These are phyloP conservation scores for Mormyrus iriodes DNA, from an alignment of 2,113 vertebrate species.

Conservation along the genomic window DNA sequence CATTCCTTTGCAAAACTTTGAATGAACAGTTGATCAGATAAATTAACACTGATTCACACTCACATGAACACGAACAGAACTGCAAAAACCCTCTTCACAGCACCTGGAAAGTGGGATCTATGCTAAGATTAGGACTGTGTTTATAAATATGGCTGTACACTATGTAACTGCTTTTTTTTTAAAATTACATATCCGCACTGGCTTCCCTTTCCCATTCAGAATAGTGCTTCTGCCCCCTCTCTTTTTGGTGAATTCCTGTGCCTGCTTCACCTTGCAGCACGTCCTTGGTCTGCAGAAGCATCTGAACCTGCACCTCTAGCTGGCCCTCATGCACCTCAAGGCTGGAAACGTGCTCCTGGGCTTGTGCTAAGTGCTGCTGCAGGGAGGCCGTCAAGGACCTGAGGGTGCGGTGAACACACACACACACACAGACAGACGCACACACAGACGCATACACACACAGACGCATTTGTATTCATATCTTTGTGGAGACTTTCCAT, in stretches of 20 bases:
- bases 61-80: not conserved
- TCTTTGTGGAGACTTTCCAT: too few species aligned
- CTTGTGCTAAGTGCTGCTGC: slow-evolving; percentile 63
- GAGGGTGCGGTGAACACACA: not conserved
- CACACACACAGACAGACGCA: too few species aligned
- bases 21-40: not conserved
- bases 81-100: not conserved
- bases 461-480: too few species aligned
- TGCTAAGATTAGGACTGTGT: not conserved
- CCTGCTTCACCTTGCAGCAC: slow-evolving; percentile 66
- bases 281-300: slow-evolving; percentile 66
- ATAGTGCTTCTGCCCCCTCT: not conserved
- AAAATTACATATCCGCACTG: not conserved
- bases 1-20: not conserved
- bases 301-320: slow-evolving; percentile 60
- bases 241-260: not conserved
- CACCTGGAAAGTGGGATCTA: not conserved
- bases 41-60: not conserved
- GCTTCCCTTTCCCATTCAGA: not conserved
- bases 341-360: slow-evolving; percentile 60
- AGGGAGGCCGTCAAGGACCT: slow-evolving; percentile 62
- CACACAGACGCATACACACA: not conserved
- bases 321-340: slow-evolving; percentile 61
- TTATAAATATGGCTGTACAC: not conserved
- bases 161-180: not conserved